A percentile compares a stretch with the other conserved stretches of the same genome.
Conservation (phyloP, 2,797 vertebrate genomes). For the Oryzias dopingdopingensis region DNA sequence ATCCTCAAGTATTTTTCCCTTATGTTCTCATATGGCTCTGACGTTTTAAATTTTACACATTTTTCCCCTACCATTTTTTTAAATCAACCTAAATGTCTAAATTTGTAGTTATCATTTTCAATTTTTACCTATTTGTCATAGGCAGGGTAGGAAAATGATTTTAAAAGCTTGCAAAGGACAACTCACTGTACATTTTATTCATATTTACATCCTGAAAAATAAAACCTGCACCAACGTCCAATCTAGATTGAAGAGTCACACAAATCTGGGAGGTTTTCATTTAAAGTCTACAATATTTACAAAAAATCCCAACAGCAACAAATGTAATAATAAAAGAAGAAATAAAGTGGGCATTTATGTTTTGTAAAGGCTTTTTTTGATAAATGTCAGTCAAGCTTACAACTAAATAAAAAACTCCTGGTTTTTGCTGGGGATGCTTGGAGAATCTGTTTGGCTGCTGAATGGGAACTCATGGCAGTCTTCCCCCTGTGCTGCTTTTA, state of each 20-base stretch:
- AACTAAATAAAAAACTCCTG: constrained; percentile 94
- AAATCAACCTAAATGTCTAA: constrained; percentile 39
- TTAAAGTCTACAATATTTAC: constrained; percentile 42
- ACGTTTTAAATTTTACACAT: constrained; percentile 10
- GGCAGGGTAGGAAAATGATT: constrained; percentile 17
- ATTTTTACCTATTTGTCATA: constrained; percentile 17
- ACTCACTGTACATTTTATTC: constrained; percentile 55
- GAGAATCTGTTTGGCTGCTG: constrained; percentile 82
- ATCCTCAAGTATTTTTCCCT: constrained; percentile 7
- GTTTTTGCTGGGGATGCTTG: constrained; percentile 80
- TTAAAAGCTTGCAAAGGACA: constrained; percentile 61
- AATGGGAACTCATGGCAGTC: constrained; percentile 83
- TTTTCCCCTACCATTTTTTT: constrained; percentile 36
- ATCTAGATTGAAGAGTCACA: constrained; percentile 20
- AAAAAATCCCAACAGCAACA: constrained; percentile 11
- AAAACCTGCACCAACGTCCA: constrained; percentile 38
- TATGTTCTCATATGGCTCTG: constrained; percentile 19
- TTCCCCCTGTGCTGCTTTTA: constrained; percentile 83
- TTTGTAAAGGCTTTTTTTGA: constrained; percentile 20
- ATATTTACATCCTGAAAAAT: constrained; percentile 67
- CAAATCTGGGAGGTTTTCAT: constrained; percentile 34
- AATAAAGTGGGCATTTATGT: neutral
- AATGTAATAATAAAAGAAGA: neutral
- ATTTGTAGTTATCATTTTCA: constrained; percentile 29
- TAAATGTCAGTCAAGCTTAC: constrained; percentile 25